Base-by-base conservation (phyloP, 2,888 invertebrate genomes). In the Tuberolachnus salignus region DNA sequence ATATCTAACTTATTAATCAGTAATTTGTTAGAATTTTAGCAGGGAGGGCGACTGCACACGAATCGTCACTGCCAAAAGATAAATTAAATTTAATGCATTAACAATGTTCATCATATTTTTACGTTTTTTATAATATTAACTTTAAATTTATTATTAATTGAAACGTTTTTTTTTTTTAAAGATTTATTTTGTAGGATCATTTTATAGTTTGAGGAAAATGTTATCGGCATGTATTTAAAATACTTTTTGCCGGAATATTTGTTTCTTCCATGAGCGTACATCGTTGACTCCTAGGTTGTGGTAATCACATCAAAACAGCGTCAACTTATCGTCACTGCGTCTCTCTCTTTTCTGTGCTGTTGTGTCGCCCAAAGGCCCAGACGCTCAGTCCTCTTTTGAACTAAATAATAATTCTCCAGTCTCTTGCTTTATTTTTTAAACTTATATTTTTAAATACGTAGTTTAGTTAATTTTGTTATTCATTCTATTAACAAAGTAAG, bases 301-400 rank as follows among this genome's bases (percentile, higher is more conserved):
- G 78, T 78, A 78, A 78, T 78, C 78, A 78, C 67, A 78, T 49
- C 51, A 78, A 78, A 78, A 78, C 59, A 78, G 59, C 49, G 34
- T 59, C 69, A 69, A 78, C 78, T 75, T 78, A 78, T 78, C 59
- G 74, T 75, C 26, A 23, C 13, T 66, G 55, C 66, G 55, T 44
- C 23, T 75, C 66, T 78, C 69, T 59, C 59, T 75, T 74, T 74
- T 75, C n/a, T 78, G 42, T 78, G 69, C 78, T 78, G 78, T 78
- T 78, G 78, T 78, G 78, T 78, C 78, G 78, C 78, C 67, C 67
- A 34, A 67, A 78, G 67, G 57, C 59, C 67, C 73, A 49, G 57
- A 57, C 57, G 23, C 34, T 72, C 59, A 11, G 26, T 61, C 11
- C 53, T 61, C 55, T 55, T 78, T 78, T 69, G 51, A 61, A 59